Conservation (phyloP, 2,797 vertebrate genomes). For the Margarornis squamiger region DNA sequence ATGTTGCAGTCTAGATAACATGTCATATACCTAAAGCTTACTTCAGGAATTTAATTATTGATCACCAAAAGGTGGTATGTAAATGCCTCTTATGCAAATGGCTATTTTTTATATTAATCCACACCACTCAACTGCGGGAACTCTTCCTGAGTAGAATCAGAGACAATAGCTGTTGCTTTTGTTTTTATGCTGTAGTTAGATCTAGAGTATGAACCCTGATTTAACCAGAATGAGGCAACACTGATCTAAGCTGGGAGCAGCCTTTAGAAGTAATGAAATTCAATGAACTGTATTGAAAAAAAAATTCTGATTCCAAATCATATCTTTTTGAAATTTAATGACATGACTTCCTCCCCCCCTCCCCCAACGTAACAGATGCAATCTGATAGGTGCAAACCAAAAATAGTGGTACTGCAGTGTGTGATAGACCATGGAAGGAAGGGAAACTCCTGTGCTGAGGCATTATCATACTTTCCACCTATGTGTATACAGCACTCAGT, state of each 20-base stretch:
- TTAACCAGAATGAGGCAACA: neutral
- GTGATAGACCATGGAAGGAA: neutral
- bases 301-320: neutral
- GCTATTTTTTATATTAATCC: neutral
- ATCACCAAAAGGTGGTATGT: neutral
- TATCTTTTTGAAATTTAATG: neutral
- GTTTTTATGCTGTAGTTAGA: neutral
- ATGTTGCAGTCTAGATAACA: neutral
- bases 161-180: neutral
- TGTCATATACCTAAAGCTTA: neutral
- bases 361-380: neutral
- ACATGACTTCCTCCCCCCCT: neutral
- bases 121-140: neutral
- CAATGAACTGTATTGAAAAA: neutral
- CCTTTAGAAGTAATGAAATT: neutral
- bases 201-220: neutral
- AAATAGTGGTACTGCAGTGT: neutral
- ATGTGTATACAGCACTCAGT: neutral
- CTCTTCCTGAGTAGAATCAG: neutral
- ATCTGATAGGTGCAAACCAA: neutral
- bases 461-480: accelerated
- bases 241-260: neutral
- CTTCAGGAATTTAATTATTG: neutral
- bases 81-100: neutral
- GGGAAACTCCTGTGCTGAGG: neutral